A percentile compares a stretch with the other conserved stretches of the same genome.
Conservation (phyloP, 23 tunicate species). For the Styela clava region DNA sequence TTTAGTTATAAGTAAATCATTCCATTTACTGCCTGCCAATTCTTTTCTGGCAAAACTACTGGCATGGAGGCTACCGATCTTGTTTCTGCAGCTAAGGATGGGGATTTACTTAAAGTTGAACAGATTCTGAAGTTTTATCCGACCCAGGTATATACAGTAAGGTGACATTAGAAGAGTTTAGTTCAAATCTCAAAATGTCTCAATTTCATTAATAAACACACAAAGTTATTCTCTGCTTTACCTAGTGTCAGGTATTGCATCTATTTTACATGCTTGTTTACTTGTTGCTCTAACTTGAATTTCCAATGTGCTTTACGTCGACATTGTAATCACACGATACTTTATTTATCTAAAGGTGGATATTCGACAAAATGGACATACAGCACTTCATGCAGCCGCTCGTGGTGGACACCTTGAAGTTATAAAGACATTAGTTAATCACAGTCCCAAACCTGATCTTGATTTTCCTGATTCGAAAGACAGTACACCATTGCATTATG, state of each 20-base stretch:
- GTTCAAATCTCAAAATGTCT: too few relatives aligned
- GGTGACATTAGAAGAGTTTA: too few relatives aligned
- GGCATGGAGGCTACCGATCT: background rate
- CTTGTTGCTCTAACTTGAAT: too few relatives aligned
- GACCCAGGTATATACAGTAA: background rate
- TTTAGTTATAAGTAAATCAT: too few relatives aligned
- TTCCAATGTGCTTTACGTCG: too few relatives aligned
- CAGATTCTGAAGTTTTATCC: background rate
- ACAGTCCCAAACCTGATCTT: background rate
- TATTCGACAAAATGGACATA: background rate
- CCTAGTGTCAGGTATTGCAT: too few relatives aligned
- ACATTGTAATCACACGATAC: too few relatives aligned
- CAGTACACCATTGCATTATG: background rate
- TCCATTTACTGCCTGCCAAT: too few relatives aligned
- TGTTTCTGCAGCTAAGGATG: background rate
- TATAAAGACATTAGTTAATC: background rate
- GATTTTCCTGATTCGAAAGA: background rate
- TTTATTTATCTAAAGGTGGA: background rate
- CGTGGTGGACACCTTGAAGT: background rate
- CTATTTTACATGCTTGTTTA: too few relatives aligned
- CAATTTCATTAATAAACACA: too few relatives aligned
- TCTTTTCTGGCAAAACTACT: too few relatives aligned
- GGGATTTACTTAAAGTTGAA: background rate
- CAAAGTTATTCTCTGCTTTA: too few relatives aligned
- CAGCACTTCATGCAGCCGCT: background rate